Percentiles rank a stretch among this genome's conserved stretches.
Evolutionary conservation across 1,140 invertebrate genomes (phyloP).

Genomic region (Zeugodacus cucurbitae): DNA sequence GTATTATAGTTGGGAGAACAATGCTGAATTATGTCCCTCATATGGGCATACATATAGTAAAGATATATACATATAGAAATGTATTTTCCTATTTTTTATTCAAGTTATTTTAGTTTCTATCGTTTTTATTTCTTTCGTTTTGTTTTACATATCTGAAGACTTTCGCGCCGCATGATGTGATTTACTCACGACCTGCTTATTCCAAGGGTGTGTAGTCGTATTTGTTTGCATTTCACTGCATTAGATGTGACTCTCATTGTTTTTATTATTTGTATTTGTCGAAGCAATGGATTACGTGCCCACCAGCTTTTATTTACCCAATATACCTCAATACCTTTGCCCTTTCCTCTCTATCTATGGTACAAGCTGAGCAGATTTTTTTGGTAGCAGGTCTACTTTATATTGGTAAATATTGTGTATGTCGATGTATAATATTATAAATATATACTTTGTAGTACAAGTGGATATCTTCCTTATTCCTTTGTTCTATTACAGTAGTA

Average conservation of each 20-base stretch:
- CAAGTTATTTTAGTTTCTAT: not conserved
- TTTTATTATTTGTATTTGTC: not conserved
- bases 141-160: not conserved
- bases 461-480: not conserved
- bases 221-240: not conserved
- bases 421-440: too few relatives aligned
- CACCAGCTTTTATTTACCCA: not conserved
- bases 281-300: slow-evolving; percentile 6
- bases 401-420: too few relatives aligned
- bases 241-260: not conserved
- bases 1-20: too few relatives aligned
- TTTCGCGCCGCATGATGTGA: not conserved
- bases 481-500: not conserved
- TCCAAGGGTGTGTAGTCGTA: not conserved
- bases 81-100: not conserved
- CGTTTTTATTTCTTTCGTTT: not conserved
- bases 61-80: not conserved
- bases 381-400: too few relatives aligned
- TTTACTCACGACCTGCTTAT: not conserved
- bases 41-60: too few relatives aligned
- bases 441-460: not conserved
- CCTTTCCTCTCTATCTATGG: too few relatives aligned
- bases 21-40: too few relatives aligned
- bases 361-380: too few relatives aligned
- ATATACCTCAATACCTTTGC: not conserved